These are phyloP conservation scores for Cromileptes altivelis DNA, from an alignment of 2,113 vertebrate species.

Conservation along the genomic window DNA sequence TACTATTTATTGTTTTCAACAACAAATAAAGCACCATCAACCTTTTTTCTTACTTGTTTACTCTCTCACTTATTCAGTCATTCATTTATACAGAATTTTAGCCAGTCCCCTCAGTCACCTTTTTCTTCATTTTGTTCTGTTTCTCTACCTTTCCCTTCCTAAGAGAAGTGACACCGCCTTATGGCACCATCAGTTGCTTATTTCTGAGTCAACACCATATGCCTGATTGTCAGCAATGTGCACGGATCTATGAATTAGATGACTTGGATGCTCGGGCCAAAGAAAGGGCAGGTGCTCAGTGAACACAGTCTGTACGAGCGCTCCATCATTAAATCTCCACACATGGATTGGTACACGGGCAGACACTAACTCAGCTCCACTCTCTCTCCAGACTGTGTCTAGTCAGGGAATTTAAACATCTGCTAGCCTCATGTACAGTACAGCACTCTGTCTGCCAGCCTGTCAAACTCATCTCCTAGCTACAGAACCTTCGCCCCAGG, in stretches of 20 bases:
- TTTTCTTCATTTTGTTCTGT: neutral
- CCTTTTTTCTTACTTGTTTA: neutral
- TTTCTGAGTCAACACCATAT: slow-evolving; percentile 31
- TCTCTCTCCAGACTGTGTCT: slow-evolving; percentile 53
- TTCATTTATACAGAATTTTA: neutral
- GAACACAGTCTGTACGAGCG: slow-evolving; percentile 37
- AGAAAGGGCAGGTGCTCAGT: slow-evolving; percentile 43
- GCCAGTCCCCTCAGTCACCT: neutral
- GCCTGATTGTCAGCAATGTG: slow-evolving; percentile 36
- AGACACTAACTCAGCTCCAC: slow-evolving; percentile 35
- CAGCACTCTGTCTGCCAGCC: slow-evolving; percentile 44
- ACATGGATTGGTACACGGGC: slow-evolving; percentile 53
- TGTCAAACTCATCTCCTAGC: slow-evolving; percentile 52
- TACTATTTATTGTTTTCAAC: neutral
- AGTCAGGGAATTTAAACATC: slow-evolving; percentile 71
- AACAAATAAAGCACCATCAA: neutral
- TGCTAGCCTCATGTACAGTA: slow-evolving; percentile 61
- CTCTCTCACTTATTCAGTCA: neutral
- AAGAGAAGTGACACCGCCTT: neutral
- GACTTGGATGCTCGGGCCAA: slow-evolving; percentile 24
- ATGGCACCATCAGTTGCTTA: neutral
- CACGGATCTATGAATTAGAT: slow-evolving; percentile 48
- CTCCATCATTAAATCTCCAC: slow-evolving; percentile 65
- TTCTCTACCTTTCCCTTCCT: neutral
- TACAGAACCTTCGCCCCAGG: slow-evolving; percentile 49